A percentile compares a stretch with the other conserved stretches of the same genome.
phyloP scores from a whole-genome alignment of 2,888 invertebrate genomes.

The Ditula angustiorana region DNA sequence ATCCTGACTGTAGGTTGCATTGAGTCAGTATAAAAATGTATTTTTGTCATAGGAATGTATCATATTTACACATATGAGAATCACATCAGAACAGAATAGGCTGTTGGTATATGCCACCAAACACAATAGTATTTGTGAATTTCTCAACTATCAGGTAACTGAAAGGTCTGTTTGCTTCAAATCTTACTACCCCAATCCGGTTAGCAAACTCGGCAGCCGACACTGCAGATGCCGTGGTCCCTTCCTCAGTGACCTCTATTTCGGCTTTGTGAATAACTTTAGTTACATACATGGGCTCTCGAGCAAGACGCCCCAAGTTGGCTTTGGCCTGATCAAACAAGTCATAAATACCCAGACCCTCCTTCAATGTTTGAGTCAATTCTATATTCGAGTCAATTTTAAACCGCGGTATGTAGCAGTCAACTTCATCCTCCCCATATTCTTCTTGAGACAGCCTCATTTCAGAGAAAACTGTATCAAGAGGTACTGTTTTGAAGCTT shows the following conservation, averaged over 20 bases:
- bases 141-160: slow-evolving; percentile 89
- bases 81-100: slow-evolving; percentile 64
- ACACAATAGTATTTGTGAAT: slow-evolving; percentile 74
- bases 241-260: slow-evolving; percentile 91
- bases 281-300: slow-evolving; percentile 82
- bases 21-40: neutral
- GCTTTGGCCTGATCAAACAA: slow-evolving; percentile 81
- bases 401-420: slow-evolving; percentile 88
- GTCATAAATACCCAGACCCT: slow-evolving; percentile 77
- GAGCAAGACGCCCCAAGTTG: slow-evolving; percentile 75
- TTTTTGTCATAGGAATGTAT: neutral
- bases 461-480: slow-evolving; percentile 79
- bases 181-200: slow-evolving; percentile 83
- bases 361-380: slow-evolving; percentile 79
- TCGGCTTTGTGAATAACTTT: slow-evolving; percentile 89
- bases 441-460: slow-evolving; percentile 77
- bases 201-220: slow-evolving; percentile 80
- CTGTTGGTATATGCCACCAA: slow-evolving; percentile 71
- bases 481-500: slow-evolving; percentile 74
- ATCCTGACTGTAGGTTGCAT: too few relatives aligned
- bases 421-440: slow-evolving; percentile 87
- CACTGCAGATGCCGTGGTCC: slow-evolving; percentile 88
- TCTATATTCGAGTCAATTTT: slow-evolving; percentile 85
- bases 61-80: neutral
- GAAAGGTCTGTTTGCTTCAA: slow-evolving; percentile 88